Evolutionary conservation across 2,888 invertebrate species (phyloP).

Genomic region (Chrysodeixis includens): DNA sequence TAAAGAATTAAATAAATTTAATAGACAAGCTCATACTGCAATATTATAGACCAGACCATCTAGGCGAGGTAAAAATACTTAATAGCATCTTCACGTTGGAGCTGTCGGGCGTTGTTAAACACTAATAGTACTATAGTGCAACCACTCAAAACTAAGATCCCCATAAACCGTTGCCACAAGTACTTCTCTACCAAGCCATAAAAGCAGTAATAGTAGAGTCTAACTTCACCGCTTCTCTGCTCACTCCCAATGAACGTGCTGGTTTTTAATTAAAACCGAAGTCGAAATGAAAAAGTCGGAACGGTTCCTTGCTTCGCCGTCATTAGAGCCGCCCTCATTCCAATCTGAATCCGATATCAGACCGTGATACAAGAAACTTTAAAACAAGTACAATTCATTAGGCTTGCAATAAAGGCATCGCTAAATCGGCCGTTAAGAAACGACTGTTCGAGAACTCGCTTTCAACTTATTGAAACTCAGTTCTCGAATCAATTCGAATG

Average conservation of each 20-base stretch:
- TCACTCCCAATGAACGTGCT: constrained; percentile 65
- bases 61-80: too few species aligned
- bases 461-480: constrained; percentile 65
- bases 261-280: constrained; percentile 82
- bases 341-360: constrained; percentile 73
- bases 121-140: constrained; percentile 29
- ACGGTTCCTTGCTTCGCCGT: constrained; percentile 67
- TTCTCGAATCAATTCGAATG: constrained; percentile 64
- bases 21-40: too few species aligned
- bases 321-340: constrained; percentile 72
- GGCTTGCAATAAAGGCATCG: constrained; percentile 75
- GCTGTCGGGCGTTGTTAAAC: constrained; percentile 31
- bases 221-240: constrained; percentile 61
- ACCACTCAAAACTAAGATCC: constrained; percentile 44
- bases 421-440: constrained; percentile 69
- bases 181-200: constrained; percentile 48
- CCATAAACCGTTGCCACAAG: constrained; percentile 50
- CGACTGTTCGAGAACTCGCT: constrained; percentile 59
- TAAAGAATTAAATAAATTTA: too few species aligned
- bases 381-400: constrained; percentile 82
- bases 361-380: constrained; percentile 77
- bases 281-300: constrained; percentile 73
- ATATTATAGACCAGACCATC: too few species aligned
- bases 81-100: constrained; percentile 10
- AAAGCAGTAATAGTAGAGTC: constrained; percentile 55